Conservation (phyloP, 2,113 vertebrate species). For the Cololabis saira region DNA sequence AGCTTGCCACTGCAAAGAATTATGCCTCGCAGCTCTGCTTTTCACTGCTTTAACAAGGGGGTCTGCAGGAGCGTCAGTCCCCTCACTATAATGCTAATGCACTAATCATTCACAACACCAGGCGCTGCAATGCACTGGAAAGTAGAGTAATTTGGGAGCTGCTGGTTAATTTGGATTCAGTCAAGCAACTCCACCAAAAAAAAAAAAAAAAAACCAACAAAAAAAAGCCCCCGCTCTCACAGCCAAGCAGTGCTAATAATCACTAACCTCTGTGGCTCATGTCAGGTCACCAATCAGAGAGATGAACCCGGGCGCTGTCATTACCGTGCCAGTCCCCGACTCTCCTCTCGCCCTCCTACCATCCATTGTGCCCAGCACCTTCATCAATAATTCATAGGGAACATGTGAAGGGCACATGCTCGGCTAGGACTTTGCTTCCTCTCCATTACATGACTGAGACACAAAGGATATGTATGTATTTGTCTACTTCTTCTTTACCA, state of each 20-base stretch:
- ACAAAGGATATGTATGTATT: constrained; percentile 9
- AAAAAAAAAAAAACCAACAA: background rate
- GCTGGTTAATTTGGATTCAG: constrained; percentile 50
- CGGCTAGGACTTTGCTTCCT: constrained; percentile 30
- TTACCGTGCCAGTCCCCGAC: constrained; percentile 56
- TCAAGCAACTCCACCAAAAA: background rate
- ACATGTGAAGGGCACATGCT: constrained; percentile 62
- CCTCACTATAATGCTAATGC: constrained; percentile 62
- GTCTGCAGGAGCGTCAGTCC: constrained; percentile 59
- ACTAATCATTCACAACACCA: constrained; percentile 66
- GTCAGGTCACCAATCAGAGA: constrained; percentile 63
- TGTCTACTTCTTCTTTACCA: background rate
- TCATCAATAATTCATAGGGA: constrained; percentile 71
- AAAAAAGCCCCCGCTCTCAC: background rate
- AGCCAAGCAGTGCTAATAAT: constrained; percentile 14
- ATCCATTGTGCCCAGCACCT: constrained; percentile 45
- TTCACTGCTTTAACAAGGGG: constrained; percentile 64
- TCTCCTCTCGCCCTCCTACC: constrained; percentile 47
- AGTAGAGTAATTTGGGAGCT: constrained; percentile 42
- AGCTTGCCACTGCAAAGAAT: constrained; percentile 62
- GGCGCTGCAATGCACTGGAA: constrained; percentile 17
- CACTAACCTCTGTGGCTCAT: constrained; percentile 42
- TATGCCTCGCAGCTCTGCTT: constrained; percentile 64
- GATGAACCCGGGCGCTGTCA: constrained; percentile 46
- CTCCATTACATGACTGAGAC: constrained; percentile 14